Conservation (phyloP, 1,140 invertebrate species). For the Triops longicaudatus region DNA sequence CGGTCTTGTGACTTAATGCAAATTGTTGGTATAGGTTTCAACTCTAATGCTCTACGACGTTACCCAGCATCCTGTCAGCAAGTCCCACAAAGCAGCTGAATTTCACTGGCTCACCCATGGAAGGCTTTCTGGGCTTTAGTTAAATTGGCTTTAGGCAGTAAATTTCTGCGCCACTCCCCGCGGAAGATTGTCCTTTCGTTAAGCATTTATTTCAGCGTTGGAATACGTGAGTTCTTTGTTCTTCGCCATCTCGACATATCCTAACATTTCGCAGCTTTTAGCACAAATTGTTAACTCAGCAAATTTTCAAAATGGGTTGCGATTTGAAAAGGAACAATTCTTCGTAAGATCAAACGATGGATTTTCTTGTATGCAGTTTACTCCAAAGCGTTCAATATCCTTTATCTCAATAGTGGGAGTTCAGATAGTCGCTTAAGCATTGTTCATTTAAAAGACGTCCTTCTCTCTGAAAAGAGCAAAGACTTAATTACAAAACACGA, state of each 20-base stretch:
- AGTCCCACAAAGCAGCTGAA: neutral
- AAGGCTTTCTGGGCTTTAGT: neutral
- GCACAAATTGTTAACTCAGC: neutral
- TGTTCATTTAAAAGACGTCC: neutral
- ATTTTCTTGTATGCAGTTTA: neutral
- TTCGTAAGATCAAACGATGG: neutral
- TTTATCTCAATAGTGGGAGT: neutral
- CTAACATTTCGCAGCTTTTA: neutral
- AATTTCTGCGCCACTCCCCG: neutral
- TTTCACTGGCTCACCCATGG: neutral
- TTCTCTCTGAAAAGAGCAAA: neutral
- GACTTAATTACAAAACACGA: neutral
- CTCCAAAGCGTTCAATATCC: neutral
- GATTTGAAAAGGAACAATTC: neutral
- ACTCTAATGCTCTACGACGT: neutral
- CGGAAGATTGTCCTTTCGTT: neutral
- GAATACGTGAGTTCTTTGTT: neutral
- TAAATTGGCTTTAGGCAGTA: neutral
- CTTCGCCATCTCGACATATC: neutral
- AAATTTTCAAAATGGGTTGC: neutral
- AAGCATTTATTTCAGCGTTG: neutral
- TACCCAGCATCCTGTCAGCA: neutral
- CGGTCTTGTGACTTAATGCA: neutral
- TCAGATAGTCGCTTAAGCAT: neutral
- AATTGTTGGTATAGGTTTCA: neutral